phyloP scores from a whole-genome alignment of 2,797 vertebrate species.

The Catostomus latipinnis region DNA sequence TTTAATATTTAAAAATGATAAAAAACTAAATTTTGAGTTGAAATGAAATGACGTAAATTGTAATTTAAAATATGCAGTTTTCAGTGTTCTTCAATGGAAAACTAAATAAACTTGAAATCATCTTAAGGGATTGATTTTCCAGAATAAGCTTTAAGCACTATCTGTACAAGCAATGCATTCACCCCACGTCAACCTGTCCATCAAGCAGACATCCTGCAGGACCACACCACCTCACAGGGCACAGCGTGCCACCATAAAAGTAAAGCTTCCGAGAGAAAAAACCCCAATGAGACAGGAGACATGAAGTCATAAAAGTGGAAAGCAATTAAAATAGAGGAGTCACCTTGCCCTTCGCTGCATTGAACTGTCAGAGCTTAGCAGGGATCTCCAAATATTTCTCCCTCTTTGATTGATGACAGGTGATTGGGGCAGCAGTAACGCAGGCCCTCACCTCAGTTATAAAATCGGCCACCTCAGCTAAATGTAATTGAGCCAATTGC shows the following conservation, averaged over 20 bases:
- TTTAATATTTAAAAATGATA: not conserved
- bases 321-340: slow-evolving; percentile 69
- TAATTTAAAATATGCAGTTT: too few species aligned
- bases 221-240: not conserved
- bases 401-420: slow-evolving; percentile 75
- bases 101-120: not conserved
- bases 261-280: slow-evolving; percentile 21
- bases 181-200: slow-evolving; percentile 4
- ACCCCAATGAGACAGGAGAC: slow-evolving; percentile 43
- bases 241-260: not conserved
- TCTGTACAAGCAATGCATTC: not conserved
- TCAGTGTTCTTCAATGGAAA: not conserved
- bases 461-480: slow-evolving; percentile 77
- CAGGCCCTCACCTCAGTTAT: slow-evolving; percentile 74
- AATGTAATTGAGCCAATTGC: slow-evolving; percentile 76
- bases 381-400: slow-evolving; percentile 72
- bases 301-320: slow-evolving; percentile 61
- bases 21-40: not conserved
- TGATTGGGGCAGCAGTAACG: slow-evolving; percentile 69
- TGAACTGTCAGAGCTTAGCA: slow-evolving; percentile 70
- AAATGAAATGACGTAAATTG: too few species aligned
- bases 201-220: slow-evolving; percentile 21
- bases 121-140: not conserved
- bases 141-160: not conserved
- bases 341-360: slow-evolving; percentile 68